A percentile compares a stretch with the other conserved stretches of the same genome.
These are phyloP conservation scores for Pangasius sanitwongsei DNA, from an alignment of 2,797 vertebrate genomes.

Conservation along the genomic window DNA sequence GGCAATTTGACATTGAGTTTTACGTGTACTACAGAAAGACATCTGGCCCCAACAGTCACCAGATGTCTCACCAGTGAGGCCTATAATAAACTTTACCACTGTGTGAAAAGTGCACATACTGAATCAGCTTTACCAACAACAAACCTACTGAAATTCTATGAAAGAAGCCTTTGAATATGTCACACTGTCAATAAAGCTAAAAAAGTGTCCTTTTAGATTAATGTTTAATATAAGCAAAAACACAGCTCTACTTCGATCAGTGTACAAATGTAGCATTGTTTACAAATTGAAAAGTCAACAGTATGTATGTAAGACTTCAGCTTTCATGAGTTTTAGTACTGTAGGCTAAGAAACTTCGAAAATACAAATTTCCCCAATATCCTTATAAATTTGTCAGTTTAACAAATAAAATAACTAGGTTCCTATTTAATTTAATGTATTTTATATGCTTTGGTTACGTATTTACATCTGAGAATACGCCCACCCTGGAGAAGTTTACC, in stretches of 20 bases:
- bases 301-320: not conserved
- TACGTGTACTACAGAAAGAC: not conserved
- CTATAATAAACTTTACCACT: not conserved
- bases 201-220: not conserved
- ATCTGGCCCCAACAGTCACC: not conserved
- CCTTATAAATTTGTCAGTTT: not conserved
- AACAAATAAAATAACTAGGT: not conserved
- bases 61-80: not conserved
- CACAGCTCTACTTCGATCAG: not conserved
- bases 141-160: not conserved
- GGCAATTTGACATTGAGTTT: not conserved
- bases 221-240: not conserved
- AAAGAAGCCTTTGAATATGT: not conserved
- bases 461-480: not conserved
- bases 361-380: not conserved
- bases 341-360: not conserved
- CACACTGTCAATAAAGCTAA: not conserved
- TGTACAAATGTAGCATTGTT: not conserved
- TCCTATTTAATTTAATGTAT: not conserved
- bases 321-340: not conserved
- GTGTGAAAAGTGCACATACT: not conserved
- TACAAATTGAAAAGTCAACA: not conserved
- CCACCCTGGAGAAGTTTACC: not conserved
- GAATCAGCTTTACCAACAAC: not conserved
- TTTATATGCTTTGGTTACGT: not conserved